Conservation (phyloP, 2,797 vertebrate genomes). For the Orestias chungarensis region DNA sequence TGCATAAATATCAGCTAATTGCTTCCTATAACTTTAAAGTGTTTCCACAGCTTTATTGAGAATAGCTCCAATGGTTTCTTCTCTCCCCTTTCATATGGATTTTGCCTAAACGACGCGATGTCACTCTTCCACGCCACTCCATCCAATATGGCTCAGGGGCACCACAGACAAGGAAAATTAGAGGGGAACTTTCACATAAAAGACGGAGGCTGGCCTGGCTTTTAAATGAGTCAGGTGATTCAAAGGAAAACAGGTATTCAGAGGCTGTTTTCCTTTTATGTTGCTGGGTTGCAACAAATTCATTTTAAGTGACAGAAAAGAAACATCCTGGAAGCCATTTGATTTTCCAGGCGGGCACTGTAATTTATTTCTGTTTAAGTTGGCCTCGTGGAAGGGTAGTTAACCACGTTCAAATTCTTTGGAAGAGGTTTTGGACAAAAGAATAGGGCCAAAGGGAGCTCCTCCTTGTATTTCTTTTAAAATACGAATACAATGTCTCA, state of each 20-base stretch:
- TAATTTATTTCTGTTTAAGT: constrained; percentile 68
- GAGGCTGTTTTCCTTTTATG: constrained; percentile 43
- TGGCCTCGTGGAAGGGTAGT: constrained; percentile 58
- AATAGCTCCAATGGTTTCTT: constrained; percentile 47
- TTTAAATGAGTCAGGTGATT: constrained; percentile 75
- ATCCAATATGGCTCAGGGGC: constrained; percentile 55
- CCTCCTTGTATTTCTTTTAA: constrained; percentile 37
- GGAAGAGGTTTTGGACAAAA: constrained; percentile 67
- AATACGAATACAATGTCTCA: neutral
- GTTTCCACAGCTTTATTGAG: constrained; percentile 75
- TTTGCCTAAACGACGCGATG: constrained; percentile 76
- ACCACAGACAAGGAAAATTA: constrained; percentile 76
- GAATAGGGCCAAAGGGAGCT: constrained; percentile 59
- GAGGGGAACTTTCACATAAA: constrained; percentile 81
- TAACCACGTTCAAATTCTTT: constrained; percentile 67
- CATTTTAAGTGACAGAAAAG: constrained; percentile 67
- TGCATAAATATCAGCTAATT: constrained; percentile 73
- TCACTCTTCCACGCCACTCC: constrained; percentile 66
- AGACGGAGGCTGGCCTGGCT: constrained; percentile 70
- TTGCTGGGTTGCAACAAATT: constrained; percentile 57
- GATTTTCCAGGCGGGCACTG: constrained; percentile 59
- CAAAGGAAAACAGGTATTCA: constrained; percentile 76
- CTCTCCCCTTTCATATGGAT: constrained; percentile 68
- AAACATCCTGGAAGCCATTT: constrained; percentile 65
- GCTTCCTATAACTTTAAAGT: constrained; percentile 76